phyloP scores from a whole-genome alignment of 2,113 vertebrate genomes.

The Menidia beryllina region DNA sequence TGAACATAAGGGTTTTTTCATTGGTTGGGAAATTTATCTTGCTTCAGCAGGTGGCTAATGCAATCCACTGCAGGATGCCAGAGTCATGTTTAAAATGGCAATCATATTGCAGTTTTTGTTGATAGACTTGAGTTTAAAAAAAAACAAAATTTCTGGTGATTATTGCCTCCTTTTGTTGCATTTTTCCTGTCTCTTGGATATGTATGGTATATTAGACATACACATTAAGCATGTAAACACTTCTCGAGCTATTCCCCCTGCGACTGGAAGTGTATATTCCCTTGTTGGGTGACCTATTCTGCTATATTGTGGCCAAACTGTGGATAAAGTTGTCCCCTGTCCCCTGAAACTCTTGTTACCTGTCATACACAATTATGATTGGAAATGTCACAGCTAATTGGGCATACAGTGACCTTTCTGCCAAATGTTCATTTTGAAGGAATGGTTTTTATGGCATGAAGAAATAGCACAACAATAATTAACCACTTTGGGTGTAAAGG shows the following conservation, averaged over 20 bases:
- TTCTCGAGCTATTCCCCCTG: conserved; percentile 23
- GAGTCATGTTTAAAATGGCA: conserved; percentile 54
- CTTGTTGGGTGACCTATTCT: conserved; percentile 56
- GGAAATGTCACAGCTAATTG: conserved; percentile 78
- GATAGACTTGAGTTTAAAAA: conserved; percentile 32
- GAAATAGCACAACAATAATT: conserved; percentile 6
- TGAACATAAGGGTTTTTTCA: conserved; percentile 58
- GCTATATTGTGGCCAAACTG: conserved; percentile 33
- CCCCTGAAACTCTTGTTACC: conserved; percentile 59
- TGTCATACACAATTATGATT: conserved; percentile 65
- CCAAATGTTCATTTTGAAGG: conserved; percentile 30
- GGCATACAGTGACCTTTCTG: conserved; percentile 72
- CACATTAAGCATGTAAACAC: conserved; percentile 44
- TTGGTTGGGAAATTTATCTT: conserved; percentile 68
- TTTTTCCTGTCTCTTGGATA: conserved; percentile 21
- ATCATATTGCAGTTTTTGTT: conserved; percentile 50
- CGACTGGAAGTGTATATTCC: conserved; percentile 22
- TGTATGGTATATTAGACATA: conserved; percentile 34
- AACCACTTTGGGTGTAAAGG: not conserved
- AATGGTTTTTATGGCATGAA: conserved; percentile 22
- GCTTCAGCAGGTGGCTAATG: conserved; percentile 62
- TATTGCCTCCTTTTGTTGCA: conserved; percentile 33
- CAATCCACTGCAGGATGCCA: conserved; percentile 51
- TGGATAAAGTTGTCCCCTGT: conserved; percentile 65
- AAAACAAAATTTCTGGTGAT: conserved; percentile 34